phyloP scores from a whole-genome alignment of 1,140 invertebrate species.

The Drosophila suzukii region DNA sequence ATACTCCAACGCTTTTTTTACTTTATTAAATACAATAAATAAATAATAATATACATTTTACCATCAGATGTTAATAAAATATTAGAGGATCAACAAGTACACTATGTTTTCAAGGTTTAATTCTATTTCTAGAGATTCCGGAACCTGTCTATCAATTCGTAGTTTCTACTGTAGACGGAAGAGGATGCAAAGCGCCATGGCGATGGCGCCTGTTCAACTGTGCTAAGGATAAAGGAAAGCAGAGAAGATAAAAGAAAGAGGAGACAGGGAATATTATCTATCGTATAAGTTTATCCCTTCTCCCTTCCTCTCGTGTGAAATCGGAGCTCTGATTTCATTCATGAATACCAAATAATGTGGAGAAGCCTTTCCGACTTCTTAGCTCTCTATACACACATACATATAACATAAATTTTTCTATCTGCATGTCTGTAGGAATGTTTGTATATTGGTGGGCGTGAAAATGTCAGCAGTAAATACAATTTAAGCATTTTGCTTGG shows the following conservation, averaged over 20 bases:
- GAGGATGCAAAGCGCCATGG: slow-evolving; percentile 30
- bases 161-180: slow-evolving; percentile 26
- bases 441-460: slow-evolving; percentile 50
- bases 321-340: slow-evolving; percentile 58
- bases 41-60: too few relatives aligned
- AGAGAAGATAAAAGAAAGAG: slow-evolving; percentile 14
- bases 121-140: too few relatives aligned
- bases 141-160: not conserved
- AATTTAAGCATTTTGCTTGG: slow-evolving; percentile 53
- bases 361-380: slow-evolving; percentile 29
- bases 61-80: too few relatives aligned
- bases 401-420: not conserved
- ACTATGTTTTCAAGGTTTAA: too few relatives aligned
- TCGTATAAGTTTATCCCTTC: not conserved
- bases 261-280: slow-evolving; percentile 17
- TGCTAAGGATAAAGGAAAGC: slow-evolving; percentile 18
- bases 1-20: too few relatives aligned
- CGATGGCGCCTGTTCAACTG: slow-evolving; percentile 42
- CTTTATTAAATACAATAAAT: too few relatives aligned
- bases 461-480: slow-evolving; percentile 70
- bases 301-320: not conserved
- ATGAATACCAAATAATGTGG: slow-evolving; percentile 63
- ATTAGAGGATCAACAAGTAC: too few relatives aligned
- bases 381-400: not conserved
- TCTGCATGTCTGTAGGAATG: not conserved